Conservation (phyloP, 2,113 vertebrate species). For the Furnarius figulus region DNA sequence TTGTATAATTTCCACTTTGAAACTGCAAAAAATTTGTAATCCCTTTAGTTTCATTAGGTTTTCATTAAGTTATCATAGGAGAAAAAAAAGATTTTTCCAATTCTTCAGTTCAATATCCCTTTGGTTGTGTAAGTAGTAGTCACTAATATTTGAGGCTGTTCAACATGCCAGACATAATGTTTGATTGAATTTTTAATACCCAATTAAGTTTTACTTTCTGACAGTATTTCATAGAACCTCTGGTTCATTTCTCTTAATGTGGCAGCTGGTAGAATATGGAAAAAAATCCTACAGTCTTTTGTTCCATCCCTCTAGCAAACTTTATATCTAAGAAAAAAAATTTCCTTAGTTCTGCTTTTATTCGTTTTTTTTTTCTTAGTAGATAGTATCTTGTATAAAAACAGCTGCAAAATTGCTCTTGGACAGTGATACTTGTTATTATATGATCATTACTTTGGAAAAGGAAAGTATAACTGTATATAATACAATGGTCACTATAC, state of each 20-base stretch:
- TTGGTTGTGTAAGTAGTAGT: not conserved
- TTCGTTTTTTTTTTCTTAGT: not conserved
- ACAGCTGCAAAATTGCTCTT: not conserved
- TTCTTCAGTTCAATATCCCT: not conserved
- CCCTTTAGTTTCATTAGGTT: not conserved
- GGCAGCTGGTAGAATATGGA: not conserved
- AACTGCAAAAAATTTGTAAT: not conserved
- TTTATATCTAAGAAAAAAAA: not conserved
- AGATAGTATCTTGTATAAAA: not conserved
- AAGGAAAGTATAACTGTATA: not conserved
- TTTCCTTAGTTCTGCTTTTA: not conserved
- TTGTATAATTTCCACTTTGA: not conserved
- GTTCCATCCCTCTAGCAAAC: not conserved
- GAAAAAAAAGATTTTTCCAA: not conserved
- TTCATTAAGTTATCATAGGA: not conserved
- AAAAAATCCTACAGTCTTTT: not conserved
- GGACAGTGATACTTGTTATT: not conserved
- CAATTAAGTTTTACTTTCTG: not conserved
- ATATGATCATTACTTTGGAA: not conserved
- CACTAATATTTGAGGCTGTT: not conserved
- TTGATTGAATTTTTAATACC: not conserved
- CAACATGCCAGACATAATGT: not conserved
- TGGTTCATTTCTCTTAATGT: not conserved
- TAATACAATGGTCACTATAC: not conserved
- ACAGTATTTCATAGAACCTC: not conserved